Base-by-base conservation (phyloP, 2,888 invertebrate species). In the Tryphoninae sp. region DNA sequence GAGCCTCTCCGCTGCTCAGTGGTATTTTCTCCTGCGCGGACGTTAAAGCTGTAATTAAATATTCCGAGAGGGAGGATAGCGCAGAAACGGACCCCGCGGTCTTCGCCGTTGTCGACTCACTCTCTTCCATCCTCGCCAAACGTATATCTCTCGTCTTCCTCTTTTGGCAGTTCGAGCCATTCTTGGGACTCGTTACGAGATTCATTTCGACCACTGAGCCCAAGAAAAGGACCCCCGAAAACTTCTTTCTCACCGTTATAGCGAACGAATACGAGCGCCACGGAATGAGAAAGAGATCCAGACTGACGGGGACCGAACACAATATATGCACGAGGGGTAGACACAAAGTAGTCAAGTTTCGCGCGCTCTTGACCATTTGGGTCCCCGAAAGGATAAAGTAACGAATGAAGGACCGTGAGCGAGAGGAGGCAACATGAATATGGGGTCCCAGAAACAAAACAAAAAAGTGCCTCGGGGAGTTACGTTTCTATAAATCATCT, bases 401-500 rank as follows among this genome's bases (percentile, higher is more conserved):
- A 55, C 42, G 26, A 74, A 71, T 61, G 55, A 58, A 55, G 53
- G 67, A 69, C 33, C 51, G 55, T 78, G 61, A 80, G 75, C 22
- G 77, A 75, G 78, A 78, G 33, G 74, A 73, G 64, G 75, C 64
- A 8, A 33, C 53, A 53, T 40, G 81, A 76, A 75, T 72, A 72
- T 62, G 65, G 26, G 75, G 64, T 26, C 59, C 78, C 72, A 45
- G 59, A 84, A 61, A 59, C 45, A 67, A 76, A 72, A 65, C 55
- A 49, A 72, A 75, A 76, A 76, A 23, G 51, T 68, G 79, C 67
- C 75, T 59, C 62, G 75, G 88, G 88, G 87, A 89, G 88, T 89
- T 89, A 89, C 88, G 89, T 90, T 91, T 91, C 91, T 90, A 91
- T 92, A 92, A 91, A 92, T 91, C 92, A 91, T 91, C 86, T 87